phyloP scores from a whole-genome alignment of 1,140 invertebrate genomes.

The Macrobrachium rosenbergii region DNA sequence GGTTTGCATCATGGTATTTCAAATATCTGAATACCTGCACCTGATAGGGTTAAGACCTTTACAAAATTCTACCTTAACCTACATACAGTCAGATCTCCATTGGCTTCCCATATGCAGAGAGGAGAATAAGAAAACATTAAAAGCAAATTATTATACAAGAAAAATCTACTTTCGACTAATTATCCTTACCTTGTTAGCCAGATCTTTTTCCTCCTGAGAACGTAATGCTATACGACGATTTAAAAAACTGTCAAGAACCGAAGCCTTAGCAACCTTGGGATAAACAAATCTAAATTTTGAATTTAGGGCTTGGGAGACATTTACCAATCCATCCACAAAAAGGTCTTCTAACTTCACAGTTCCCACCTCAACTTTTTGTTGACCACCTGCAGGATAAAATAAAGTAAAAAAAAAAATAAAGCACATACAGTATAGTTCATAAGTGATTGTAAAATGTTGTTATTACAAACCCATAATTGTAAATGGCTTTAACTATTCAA shows the following conservation, averaged over 20 bases:
- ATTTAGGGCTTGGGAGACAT: conserved; percentile 52
- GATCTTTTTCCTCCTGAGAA: conserved; percentile 36
- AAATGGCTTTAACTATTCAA: too few species aligned
- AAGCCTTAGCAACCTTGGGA: conserved; percentile 58
- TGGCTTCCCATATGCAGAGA: too few species aligned
- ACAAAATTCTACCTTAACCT: too few species aligned
- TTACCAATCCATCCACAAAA: conserved; percentile 56
- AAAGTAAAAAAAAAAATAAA: not conserved
- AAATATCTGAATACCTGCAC: too few species aligned
- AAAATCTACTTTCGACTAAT: not conserved
- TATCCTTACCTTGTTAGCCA: conserved; percentile 35
- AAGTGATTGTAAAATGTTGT: too few species aligned
- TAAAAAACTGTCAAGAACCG: conserved; percentile 47
- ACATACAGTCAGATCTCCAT: too few species aligned
- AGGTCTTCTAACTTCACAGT: conserved; percentile 52
- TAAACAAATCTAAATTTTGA: conserved; percentile 58
- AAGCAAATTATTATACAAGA: too few species aligned
- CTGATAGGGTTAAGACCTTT: too few species aligned
- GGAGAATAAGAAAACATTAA: too few species aligned
- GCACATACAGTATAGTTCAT: not conserved
- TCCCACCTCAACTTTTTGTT: conserved; percentile 60
- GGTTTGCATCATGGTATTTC: too few species aligned
- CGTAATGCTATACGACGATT: conserved; percentile 35
- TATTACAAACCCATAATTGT: too few species aligned
- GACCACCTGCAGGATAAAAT: conserved; percentile 38